A percentile compares a stretch with the other conserved stretches of the same genome.
phyloP scores from a whole-genome alignment of 2,888 invertebrate genomes.

The Drosophila yooni region DNA sequence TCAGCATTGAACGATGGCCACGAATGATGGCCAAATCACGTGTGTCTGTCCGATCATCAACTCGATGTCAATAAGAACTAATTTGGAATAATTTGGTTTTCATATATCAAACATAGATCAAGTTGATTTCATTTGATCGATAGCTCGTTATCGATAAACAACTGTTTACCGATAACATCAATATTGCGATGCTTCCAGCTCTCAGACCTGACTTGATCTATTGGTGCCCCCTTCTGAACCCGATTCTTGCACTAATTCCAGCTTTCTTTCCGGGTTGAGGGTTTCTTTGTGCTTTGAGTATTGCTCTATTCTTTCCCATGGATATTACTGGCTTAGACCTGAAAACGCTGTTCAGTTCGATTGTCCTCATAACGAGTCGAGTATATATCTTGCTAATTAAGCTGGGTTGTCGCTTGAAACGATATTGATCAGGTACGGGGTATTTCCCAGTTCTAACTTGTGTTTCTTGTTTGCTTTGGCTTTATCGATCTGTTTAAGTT shows the following conservation, averaged over 20 bases:
- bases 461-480: neutral
- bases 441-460: neutral
- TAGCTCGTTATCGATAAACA: neutral
- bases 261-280: neutral
- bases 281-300: neutral
- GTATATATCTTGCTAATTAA: neutral
- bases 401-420: neutral
- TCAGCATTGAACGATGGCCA: neutral
- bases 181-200: neutral
- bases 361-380: neutral
- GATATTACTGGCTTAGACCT: neutral
- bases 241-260: neutral
- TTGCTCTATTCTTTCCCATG: neutral
- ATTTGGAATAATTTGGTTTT: neutral
- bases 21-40: neutral
- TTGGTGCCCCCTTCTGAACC: neutral
- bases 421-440: neutral
- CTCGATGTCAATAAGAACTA: neutral
- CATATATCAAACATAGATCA: neutral
- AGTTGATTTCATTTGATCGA: neutral
- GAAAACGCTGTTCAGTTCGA: neutral
- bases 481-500: neutral
- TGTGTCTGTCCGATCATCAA: neutral
- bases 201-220: neutral
- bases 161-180: neutral